Evolutionary conservation across 1,140 invertebrate genomes (phyloP), one percentile per base, ranked within the genome.

Genomic region (Drosophila lacteicornis): DNA sequence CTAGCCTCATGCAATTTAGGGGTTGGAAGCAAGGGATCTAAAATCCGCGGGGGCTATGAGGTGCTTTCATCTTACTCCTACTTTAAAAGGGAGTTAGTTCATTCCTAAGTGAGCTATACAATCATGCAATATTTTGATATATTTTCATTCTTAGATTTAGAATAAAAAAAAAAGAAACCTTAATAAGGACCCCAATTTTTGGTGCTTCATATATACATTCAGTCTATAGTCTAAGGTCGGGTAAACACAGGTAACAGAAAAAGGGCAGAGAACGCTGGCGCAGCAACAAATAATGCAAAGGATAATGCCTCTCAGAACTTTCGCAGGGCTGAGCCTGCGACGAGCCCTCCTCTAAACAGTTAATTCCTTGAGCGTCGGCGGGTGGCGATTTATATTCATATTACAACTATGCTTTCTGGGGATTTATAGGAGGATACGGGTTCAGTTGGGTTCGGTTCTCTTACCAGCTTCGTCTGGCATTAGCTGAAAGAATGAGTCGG

Each of bases 401-500:
- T 60, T 58, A 73, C 36, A 84, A 57, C 82, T 85, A 80, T 42
- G 38, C 53, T 62, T 77, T 60, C 49, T 69, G 38, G 67, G 47
- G 63, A 25, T 60, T 80, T 51, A 19, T 5, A 8, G 19, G 51
- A 8, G 33, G 33, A 22, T 38, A 30, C 22, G 45, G 36, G 12
- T 58, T 67, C 33, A 15, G 43, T 49, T 46, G 65, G 57, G 46
- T 59, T 75, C 58, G 55, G 46, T 80, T 78, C 59, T 82, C 92
- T 94, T 96, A 95, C 95, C 95, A 91, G 94, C 94, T 93, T 94
- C 94, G 81, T 94, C 94, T 82, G 94, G 94, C 91, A 95, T 94
- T 74, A 94, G 94, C 91, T 94, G 93, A 93, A 95, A 95, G 83
- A 94, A 94, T 92, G 94, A 94, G 88, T 94, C 91, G 71, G 93